These are phyloP conservation scores for Slavum lentiscoides DNA, from an alignment of 2,888 invertebrate species.

Conservation along the genomic window DNA sequence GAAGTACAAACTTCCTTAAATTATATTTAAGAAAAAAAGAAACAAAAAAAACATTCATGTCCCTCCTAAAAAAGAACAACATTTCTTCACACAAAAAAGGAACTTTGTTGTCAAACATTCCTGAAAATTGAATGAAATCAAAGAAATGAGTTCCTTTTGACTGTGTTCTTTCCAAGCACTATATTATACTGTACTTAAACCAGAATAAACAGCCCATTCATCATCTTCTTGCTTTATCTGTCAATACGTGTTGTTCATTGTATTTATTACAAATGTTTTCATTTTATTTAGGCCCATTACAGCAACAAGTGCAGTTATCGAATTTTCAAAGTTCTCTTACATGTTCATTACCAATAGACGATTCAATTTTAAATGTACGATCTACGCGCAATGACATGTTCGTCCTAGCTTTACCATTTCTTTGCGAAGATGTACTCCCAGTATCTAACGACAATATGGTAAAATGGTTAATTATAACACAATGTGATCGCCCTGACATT, in stretches of 20 bases:
- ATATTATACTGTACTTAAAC: too few species aligned
- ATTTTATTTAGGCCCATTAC: constrained; percentile 25
- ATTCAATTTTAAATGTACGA: background rate
- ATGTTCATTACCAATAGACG: background rate
- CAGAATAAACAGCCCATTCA: too few species aligned
- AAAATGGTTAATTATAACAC: constrained; percentile 25
- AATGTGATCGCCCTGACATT: constrained; percentile 22
- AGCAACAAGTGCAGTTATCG: constrained; percentile 14
- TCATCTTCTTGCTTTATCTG: background rate
- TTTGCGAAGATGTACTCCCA: background rate
- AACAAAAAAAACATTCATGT: too few species aligned
- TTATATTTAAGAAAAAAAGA: too few species aligned
- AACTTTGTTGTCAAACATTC: too few species aligned
- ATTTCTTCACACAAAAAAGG: too few species aligned
- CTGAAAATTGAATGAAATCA: too few species aligned
- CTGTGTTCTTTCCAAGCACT: too few species aligned
- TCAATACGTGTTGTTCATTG: background rate
- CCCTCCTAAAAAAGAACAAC: too few species aligned
- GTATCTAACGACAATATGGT: background rate
- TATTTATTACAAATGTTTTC: background rate
- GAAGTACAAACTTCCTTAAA: too few species aligned
- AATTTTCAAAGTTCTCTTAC: constrained; percentile 29
- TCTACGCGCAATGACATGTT: constrained; percentile 16
- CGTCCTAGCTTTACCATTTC: constrained; percentile 19
- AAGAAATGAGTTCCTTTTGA: too few species aligned